These are phyloP conservation scores for Nineta flava DNA, from an alignment of 2,888 invertebrate genomes.

Conservation along the genomic window DNA sequence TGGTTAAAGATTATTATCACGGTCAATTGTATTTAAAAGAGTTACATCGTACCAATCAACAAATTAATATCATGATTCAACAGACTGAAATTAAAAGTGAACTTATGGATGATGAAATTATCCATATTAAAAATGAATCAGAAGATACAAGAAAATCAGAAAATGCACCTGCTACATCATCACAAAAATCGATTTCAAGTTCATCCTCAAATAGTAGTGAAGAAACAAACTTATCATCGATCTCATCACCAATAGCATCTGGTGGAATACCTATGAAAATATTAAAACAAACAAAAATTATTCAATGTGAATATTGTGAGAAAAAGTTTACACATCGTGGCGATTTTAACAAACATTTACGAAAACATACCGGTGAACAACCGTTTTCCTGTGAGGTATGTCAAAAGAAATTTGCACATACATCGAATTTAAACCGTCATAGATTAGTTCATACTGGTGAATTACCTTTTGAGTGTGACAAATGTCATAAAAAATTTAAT, in stretches of 20 bases:
- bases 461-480: constrained; percentile 39
- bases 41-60: no score
- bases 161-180: no score
- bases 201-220: no score
- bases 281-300: background rate
- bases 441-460: constrained; percentile 61
- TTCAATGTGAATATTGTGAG: constrained; percentile 19
- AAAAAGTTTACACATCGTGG: constrained; percentile 25
- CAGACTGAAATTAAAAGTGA: no score
- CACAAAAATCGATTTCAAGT: no score
- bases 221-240: background rate
- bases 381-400: constrained; percentile 23
- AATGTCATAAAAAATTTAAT: constrained; percentile 23
- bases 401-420: constrained; percentile 22
- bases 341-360: constrained; percentile 24
- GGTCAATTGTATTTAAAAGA: constrained; percentile 1
- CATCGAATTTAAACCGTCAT: constrained; percentile 61
- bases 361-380: constrained; percentile 25
- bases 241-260: background rate
- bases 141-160: no score
- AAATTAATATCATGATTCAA: no score
- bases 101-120: no score
- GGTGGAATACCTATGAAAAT: background rate
- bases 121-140: no score
- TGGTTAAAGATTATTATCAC: constrained; percentile 1